phyloP scores from a whole-genome alignment of 2,797 vertebrate genomes.

The Sebastes goodei region DNA sequence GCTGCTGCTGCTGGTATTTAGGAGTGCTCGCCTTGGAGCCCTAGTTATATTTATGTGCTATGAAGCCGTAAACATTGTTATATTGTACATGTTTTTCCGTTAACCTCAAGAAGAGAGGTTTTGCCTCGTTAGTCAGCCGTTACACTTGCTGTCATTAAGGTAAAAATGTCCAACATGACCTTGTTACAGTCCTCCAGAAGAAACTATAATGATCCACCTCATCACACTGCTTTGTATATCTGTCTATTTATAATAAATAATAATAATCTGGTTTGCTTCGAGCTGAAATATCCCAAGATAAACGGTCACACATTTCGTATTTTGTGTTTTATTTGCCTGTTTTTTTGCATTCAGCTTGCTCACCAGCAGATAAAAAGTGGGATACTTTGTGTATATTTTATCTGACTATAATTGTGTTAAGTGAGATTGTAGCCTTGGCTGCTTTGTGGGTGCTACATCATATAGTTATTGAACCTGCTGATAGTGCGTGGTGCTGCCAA shows the following conservation, averaged over 20 bases:
- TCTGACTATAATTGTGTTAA: constrained; percentile 13
- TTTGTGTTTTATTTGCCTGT: constrained; percentile 37
- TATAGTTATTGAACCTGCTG: constrained; percentile 57
- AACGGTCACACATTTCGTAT: constrained; percentile 30
- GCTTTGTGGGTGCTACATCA: constrained; percentile 50
- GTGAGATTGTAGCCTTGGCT: constrained; percentile 35
- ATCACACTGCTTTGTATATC: background rate
- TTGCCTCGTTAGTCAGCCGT: background rate
- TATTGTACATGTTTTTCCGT: background rate
- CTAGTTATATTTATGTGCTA: constrained; percentile 27
- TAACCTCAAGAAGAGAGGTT: constrained; percentile 27
- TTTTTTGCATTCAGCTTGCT: constrained; percentile 49
- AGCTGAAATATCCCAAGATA: constrained; percentile 66
- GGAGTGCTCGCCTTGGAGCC: constrained; percentile 4
- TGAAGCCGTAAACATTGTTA: constrained; percentile 17
- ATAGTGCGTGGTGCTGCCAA: constrained; percentile 70
- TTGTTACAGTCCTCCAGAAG: background rate
- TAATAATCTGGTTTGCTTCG: background rate
- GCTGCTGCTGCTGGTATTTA: constrained; percentile 49
- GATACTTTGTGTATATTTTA: constrained; percentile 37
- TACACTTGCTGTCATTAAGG: background rate
- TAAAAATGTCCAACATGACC: background rate
- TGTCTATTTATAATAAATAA: background rate
- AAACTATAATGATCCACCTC: background rate
- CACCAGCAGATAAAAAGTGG: constrained; percentile 45